Evolutionary conservation across 2,888 invertebrate species (phyloP), one percentile per base, ranked within the genome.

Genomic region (Microplitis deprimator): DNA sequence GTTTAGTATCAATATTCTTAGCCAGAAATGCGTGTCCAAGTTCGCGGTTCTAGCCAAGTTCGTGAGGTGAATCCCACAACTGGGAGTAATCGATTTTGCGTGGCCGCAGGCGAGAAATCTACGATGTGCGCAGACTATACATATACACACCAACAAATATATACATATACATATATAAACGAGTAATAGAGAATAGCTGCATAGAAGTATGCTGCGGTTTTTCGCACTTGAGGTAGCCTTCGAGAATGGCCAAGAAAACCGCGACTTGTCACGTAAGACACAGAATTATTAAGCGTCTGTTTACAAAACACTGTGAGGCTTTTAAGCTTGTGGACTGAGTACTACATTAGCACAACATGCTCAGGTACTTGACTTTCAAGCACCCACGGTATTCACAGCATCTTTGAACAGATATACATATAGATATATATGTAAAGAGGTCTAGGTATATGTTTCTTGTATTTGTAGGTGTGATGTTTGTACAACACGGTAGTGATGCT

Each of bases 291-390:
- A 79, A 81, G 76, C 78, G 62, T 71, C 76, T 72, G 70, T 76
- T 74, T 73, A 69, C 77, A 62, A 77, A 71, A 70, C 71, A 67
- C 29, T 29, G 29, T 39, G 39, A 73, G 41, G 80, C 80, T 81
- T 80, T 79, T 75, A 79, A 80, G 79, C 79, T 76, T 61, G 8
- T 38, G 79, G 76, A 77, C 79, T 78, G 79, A 80, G 80, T 79
- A 79, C 78, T 81, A 79, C 81, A 81, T 81, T 82, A 80, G 77
- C 77, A 67, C 76, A 68, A 78, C 80, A 73, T 50, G 62, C 77
- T 73, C 69, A 75, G 75, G 68, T 76, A 73, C 73, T 65, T 77
- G 61, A 67, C 65, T 71, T 67, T 41, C 13, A 70, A n/a, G 5
- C 29, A 29, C 29, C 29, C 29, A 29, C 4, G 29, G 29, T 4